Base-by-base conservation (phyloP, 2,888 invertebrate genomes). In the Catonia carolina region DNA sequence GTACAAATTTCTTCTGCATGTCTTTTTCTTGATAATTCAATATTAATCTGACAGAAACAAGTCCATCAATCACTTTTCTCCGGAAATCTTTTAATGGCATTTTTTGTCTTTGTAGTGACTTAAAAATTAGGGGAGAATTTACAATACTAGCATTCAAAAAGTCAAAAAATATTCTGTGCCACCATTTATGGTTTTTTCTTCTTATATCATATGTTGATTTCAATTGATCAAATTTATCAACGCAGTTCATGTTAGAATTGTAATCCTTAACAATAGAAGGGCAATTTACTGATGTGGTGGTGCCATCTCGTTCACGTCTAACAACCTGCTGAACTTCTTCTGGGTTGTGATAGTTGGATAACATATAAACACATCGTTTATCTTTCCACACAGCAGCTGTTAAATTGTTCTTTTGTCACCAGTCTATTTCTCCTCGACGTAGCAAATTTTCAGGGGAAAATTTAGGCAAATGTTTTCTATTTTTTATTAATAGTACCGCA, bases 171-270 rank as follows among this genome's bases (percentile, higher is more conserved):
- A 67, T 62, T 20, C 60, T 7, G 35, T 63, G 63, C 64, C 66
- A 67, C 67, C 67, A 67, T 63, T 68, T 69, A 37, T 60, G 58
- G 45, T 63, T 65, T 57, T 65, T 66, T 27, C 66, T 48, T 50
- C 68, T 60, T 27, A 65, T 63, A 56, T 64, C 62, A 56, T 68
- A 67, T 27, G 48, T 37, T 35, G 60, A 31, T 57, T 62, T 62
- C 18, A 64, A 42, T 59, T 64, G 63, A 49, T 68, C 64, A 42
- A 65, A 66, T 45, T 64, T 65, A 53, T 69, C 66, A 2, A 68
- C 65, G 48, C 50, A 63, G 49, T 64, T 65, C 67, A 68, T 68
- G 58, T 66, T 58, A 7, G 41, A 51, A 58, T 66, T 68, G 53
- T 67, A 69, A 52, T 67, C 64, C 27, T 56, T 61, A 23, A 67